phyloP scores from a whole-genome alignment of 2,888 invertebrate species.

The Notodonta dromedarius region DNA sequence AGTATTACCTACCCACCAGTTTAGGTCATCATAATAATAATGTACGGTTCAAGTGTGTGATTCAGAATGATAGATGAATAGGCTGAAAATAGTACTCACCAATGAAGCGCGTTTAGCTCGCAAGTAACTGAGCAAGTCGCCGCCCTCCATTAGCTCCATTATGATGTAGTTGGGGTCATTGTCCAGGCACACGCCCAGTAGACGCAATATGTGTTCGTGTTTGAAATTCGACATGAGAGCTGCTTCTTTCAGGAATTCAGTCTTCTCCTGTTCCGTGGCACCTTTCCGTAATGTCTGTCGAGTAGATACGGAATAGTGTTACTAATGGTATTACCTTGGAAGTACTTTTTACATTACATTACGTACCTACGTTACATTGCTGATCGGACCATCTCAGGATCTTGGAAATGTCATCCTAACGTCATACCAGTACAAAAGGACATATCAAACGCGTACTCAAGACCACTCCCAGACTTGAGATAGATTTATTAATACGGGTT shows the following conservation, averaged over 20 bases:
- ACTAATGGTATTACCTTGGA: not conserved
- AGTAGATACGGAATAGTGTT: not conserved
- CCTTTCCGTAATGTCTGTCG: conserved; percentile 94
- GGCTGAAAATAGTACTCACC: conserved; percentile 71
- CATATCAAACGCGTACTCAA: too few species aligned
- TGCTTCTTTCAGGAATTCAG: conserved; percentile 98
- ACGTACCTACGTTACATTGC: too few species aligned
- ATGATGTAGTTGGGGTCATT: conserved; percentile 97
- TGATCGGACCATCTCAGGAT: too few species aligned
- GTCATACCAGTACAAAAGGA: too few species aligned
- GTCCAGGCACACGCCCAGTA: conserved; percentile 97
- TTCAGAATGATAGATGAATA: not conserved
- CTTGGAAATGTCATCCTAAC: too few species aligned
- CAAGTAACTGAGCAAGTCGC: conserved; percentile 96
- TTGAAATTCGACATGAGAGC: conserved; percentile 98
- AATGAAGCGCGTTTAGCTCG: conserved; percentile 91
- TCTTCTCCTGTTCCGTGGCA: conserved; percentile 94
- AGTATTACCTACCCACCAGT: too few species aligned
- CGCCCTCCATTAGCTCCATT: conserved; percentile 99
- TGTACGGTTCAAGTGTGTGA: too few species aligned
- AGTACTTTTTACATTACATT: too few species aligned
- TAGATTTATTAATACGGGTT: too few species aligned
- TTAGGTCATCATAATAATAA: too few species aligned
- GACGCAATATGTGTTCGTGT: conserved; percentile 96
- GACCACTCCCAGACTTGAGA: too few species aligned